phyloP scores from a whole-genome alignment of 2,888 invertebrate species.

The Andrena camellia region DNA sequence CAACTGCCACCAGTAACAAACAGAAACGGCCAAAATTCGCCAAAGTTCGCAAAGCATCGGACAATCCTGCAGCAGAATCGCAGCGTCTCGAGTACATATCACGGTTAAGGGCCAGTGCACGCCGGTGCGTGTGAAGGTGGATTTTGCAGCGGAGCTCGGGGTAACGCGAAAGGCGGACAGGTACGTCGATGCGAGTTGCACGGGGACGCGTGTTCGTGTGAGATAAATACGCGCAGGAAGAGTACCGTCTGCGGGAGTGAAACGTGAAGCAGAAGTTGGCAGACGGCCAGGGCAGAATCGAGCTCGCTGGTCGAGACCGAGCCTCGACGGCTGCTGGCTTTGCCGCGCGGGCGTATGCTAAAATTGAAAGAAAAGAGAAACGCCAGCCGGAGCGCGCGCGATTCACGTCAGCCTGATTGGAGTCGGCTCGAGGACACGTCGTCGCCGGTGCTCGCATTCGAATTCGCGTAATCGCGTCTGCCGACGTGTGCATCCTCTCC shows the following conservation, averaged over 20 bases:
- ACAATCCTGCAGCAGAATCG: not conserved
- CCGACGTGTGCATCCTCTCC: constrained; percentile 49
- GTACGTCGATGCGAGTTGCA: constrained; percentile 52
- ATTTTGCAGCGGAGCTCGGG: constrained; percentile 27
- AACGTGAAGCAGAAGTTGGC: constrained; percentile 70
- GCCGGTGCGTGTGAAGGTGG: constrained; percentile 27
- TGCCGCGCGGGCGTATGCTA: constrained; percentile 70
- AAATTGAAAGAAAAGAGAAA: constrained; percentile 79
- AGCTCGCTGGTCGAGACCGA: constrained; percentile 58
- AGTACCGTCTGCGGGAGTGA: constrained; percentile 51
- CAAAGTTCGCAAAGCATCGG: no score
- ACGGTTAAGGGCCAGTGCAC: not conserved
- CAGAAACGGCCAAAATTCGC: no score
- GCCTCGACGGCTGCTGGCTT: constrained; percentile 63
- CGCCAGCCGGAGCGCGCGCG: constrained; percentile 42
- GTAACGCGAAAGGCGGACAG: constrained; percentile 55
- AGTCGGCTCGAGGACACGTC: constrained; percentile 63
- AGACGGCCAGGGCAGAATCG: constrained; percentile 74
- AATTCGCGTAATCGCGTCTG: constrained; percentile 70
- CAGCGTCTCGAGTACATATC: not conserved
- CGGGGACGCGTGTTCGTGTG: constrained; percentile 44
- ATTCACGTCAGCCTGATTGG: constrained; percentile 70
- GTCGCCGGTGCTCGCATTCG: constrained; percentile 64
- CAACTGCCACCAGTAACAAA: no score
- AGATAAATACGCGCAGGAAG: constrained; percentile 50